Evolutionary conservation across 2,797 vertebrate species (phyloP).

Genomic region (Coccyzus lansbergi): DNA sequence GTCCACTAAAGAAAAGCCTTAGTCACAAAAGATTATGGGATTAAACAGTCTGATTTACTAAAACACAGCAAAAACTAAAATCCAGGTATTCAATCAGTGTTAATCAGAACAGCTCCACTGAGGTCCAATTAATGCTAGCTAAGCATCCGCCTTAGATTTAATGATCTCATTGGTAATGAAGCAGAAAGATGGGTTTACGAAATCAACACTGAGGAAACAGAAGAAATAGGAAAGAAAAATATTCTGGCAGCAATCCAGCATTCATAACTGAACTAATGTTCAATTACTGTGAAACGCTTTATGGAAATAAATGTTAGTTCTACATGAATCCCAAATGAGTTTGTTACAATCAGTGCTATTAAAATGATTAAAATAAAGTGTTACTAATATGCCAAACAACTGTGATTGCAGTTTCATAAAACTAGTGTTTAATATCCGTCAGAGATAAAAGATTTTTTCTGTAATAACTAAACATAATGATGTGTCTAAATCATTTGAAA

Average conservation of each 20-base stretch:
- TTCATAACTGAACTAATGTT: slow-evolving; percentile 53
- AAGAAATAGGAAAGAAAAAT: neutral
- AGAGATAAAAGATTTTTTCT: slow-evolving; percentile 20
- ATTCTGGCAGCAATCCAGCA: slow-evolving; percentile 40
- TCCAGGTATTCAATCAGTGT: neutral
- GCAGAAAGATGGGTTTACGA: slow-evolving; percentile 8
- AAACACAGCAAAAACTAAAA: neutral
- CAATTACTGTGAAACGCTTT: slow-evolving; percentile 60
- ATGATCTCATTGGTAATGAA: neutral
- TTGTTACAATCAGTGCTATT: slow-evolving; percentile 59
- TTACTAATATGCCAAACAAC: slow-evolving; percentile 58
- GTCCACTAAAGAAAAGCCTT: neutral
- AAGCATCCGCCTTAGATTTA: neutral
- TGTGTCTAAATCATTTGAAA: slow-evolving; percentile 44
- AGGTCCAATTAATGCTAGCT: neutral
- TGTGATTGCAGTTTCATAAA: slow-evolving; percentile 40
- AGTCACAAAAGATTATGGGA: neutral
- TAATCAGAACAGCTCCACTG: neutral
- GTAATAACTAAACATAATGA: slow-evolving; percentile 36
- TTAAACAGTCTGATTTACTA: neutral
- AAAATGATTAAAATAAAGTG: slow-evolving; percentile 59
- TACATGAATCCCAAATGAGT: slow-evolving; percentile 61
- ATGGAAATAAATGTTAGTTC: slow-evolving; percentile 70
- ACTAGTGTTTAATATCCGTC: slow-evolving; percentile 42
- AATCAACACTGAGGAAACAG: neutral